Conservation (phyloP, 2,113 vertebrate genomes). For the Struthio camelus region DNA sequence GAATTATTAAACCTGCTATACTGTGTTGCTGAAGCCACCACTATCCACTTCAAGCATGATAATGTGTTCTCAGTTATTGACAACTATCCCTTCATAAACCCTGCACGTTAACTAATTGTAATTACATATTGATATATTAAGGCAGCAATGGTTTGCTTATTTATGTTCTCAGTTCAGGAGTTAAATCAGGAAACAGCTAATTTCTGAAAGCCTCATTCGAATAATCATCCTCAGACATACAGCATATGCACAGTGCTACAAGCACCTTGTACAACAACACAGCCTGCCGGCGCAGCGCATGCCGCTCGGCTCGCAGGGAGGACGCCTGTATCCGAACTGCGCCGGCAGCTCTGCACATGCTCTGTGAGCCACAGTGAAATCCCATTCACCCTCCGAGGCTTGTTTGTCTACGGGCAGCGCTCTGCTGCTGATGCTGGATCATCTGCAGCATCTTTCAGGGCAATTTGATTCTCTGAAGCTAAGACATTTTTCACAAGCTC, state of each 20-base stretch:
- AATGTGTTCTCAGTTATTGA: not conserved
- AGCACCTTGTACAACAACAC: not conserved
- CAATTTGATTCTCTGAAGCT: not conserved
- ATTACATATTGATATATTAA: not conserved
- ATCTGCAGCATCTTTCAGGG: conserved; percentile 33
- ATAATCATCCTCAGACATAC: not conserved
- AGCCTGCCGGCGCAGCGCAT: not conserved
- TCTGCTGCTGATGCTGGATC: conserved; percentile 14
- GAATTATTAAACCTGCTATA: not conserved
- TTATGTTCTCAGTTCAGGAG: not conserved
- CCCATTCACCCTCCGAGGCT: conserved; percentile 67
- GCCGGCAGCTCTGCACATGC: conserved; percentile 79
- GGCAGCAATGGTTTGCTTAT: not conserved
- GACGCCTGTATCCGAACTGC: conserved; percentile 32
- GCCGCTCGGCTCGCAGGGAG: not conserved
- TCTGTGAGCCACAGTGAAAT: conserved; percentile 63
- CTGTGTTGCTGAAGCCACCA: not conserved
- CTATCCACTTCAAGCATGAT: not conserved
- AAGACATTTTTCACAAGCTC: not conserved
- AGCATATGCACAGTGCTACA: not conserved
- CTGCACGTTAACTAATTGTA: not conserved
- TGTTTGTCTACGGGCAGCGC: conserved; percentile 42
- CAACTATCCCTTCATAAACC: not conserved
- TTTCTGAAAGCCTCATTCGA: not conserved
- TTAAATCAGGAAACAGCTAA: not conserved